Evolutionary conservation across 2,113 vertebrate genomes (phyloP), one percentile per base, ranked within the genome.

Genomic region (Spea bombifrons): DNA sequence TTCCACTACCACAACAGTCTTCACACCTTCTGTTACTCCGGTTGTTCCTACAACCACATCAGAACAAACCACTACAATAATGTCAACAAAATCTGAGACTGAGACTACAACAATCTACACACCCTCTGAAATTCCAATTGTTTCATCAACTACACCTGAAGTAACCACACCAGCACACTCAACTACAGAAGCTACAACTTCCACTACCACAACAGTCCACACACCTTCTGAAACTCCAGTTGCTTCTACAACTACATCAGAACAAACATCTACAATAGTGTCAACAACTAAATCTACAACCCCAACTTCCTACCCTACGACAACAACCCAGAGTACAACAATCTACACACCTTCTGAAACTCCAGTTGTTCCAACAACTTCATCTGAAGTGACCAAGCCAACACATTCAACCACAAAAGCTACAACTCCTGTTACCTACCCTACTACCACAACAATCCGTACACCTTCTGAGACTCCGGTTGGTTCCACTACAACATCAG

Each of bases 311-410:
- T n/a, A n/a, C n/a, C 0, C 80, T 59, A 67, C n/a, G n/a, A n/a
- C 68, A 55, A 83, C 5, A 50, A 71, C 74, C 10, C 75, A 44
- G 76, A n/a, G 75, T 83, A 75, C 84, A 6, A 2, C 85, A 43
- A 13, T 8, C 2, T 5, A n/a, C 8, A 48, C 13, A 61, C 2
- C 16, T 0, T 43, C 63, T 57, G 55, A 57, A 57, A 57, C 55
- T 8, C 9, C 44, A 8, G 12, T 43, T 57, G 46, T 5, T 12
- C 49, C 49, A 5, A 52, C 49, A 5, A 12, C 50, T 8, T 1
- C 48, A 53, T 3, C 49, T n/a, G n/a, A n/a, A 3, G 7, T 17
- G 7, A 75, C 45, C 3, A n/a, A 12, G 50, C 1, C 46, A 7
- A 30, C 6, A 75, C 48, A 17, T 2, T 5, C 72, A 49, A 8